Evolutionary conservation across 2,888 invertebrate genomes (phyloP).

Genomic region (Cyaniris semiargus): DNA sequence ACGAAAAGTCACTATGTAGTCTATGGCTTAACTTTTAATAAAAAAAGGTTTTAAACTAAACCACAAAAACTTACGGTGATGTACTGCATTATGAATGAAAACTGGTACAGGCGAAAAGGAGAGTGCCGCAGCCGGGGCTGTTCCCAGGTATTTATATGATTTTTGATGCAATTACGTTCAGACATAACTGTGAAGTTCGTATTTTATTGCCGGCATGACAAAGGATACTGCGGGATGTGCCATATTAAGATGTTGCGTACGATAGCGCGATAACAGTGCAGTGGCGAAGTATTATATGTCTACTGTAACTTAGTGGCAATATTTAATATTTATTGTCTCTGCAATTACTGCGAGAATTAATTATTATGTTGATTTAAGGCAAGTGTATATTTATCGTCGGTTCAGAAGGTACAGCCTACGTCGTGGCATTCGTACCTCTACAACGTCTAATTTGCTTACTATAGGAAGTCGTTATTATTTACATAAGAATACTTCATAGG

Average conservation of each 20-base stretch:
- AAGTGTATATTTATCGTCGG: neutral
- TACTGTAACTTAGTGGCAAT: neutral
- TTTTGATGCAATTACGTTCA: constrained; percentile 68
- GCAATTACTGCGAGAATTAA: neutral
- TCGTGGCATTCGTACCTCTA: neutral
- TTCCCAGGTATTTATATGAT: constrained; percentile 75
- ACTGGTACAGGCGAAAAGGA: constrained; percentile 56
- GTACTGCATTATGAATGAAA: constrained; percentile 65
- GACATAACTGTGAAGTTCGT: constrained; percentile 55
- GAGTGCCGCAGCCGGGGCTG: constrained; percentile 72
- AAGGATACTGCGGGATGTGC: constrained; percentile 55
- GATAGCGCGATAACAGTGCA: constrained; percentile 10
- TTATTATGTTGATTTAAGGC: neutral
- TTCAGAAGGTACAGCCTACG: neutral
- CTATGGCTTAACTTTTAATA: neutral
- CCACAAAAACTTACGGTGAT: constrained; percentile 59
- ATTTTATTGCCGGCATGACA: constrained; percentile 64
- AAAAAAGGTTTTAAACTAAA: constrained; percentile 14
- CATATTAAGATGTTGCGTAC: constrained; percentile 49
- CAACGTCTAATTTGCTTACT: neutral
- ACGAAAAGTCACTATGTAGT: too few relatives aligned
- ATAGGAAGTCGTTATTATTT: neutral
- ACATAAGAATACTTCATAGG: neutral
- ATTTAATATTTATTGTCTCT: constrained; percentile 24
- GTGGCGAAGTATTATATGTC: constrained; percentile 4